Base-by-base conservation (phyloP, 2,113 vertebrate genomes). In the Nothocercus nigrocapillus region DNA sequence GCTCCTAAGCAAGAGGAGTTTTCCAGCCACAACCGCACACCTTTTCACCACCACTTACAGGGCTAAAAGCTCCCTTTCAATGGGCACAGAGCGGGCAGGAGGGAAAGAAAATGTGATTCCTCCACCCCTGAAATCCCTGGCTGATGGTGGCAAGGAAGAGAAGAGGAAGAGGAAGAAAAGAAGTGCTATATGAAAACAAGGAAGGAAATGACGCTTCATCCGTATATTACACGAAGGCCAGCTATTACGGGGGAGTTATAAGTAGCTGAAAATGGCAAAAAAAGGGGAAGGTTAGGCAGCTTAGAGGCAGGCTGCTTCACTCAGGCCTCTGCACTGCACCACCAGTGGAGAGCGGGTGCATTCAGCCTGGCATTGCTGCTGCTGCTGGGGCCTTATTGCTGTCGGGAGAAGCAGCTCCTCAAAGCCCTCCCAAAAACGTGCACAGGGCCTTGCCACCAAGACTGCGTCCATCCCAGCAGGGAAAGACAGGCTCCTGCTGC, bases 1-100 rank as follows among this genome's bases (percentile, higher is more conserved):
- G 70, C 82, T 42, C 67, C 70, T 67, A 18, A 90, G 77, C 7
- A 2, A 85, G 82, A 62, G 78, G 88, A 89, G 58, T 94, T 89
- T 95, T 96, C 67, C 78, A 96, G 88, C 88, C 92, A 79, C 74
- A 96, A 82, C 5, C 19, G 34, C 78, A 79, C 75, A 75, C 0
- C 47, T 89, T 76, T 61, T 14, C n/a, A 70, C 78, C 30, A 4
- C 62, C 92, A 7, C 25, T 28, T 82, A 0, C 0, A 15, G 30
- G 32, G 34, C 61, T 42, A 73, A 17, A 1, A 61, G 62, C 69
- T 94, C 66, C 42, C 22, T 54, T 40, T 81, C 4, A 1, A 53
- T 7, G 7, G 21, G 20, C 22, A 40, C 64, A 66, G 63, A 0
- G 7, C 44, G 68, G 80, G 54, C 11, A 11, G 72, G 58, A 73